phyloP scores from a whole-genome alignment of 2,113 vertebrate genomes.

The Murina feae region DNA sequence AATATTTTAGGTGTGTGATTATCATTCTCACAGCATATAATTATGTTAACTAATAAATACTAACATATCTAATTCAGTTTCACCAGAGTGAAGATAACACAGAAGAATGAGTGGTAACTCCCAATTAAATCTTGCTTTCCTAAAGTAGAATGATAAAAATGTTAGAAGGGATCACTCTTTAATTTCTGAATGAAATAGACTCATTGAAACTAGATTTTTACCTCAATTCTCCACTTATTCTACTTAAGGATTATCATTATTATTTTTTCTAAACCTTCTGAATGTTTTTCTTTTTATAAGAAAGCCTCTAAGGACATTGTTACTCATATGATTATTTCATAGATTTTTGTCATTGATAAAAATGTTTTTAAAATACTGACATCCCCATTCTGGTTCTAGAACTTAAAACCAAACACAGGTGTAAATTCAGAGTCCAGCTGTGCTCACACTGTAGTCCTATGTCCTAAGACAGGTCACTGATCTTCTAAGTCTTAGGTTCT shows the following conservation, averaged over 20 bases:
- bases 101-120: constrained; percentile 3
- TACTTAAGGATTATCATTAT: background rate
- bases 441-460: background rate
- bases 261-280: background rate
- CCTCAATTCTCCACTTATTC: background rate
- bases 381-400: background rate
- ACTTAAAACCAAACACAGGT: background rate
- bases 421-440: background rate
- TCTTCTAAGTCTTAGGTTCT: background rate
- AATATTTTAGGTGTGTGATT: constrained; percentile 67
- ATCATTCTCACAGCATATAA: constrained; percentile 66
- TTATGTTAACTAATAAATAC: constrained; percentile 63
- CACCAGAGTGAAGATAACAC: constrained; percentile 43
- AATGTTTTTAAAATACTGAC: background rate
- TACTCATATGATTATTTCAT: background rate
- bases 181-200: background rate
- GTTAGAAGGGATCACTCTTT: background rate
- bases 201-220: background rate
- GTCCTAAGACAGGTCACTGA: background rate
- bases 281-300: background rate
- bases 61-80: constrained; percentile 43
- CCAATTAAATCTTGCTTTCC: constrained; percentile 24
- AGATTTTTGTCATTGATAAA: background rate
- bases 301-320: background rate
- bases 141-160: background rate